Evolutionary conservation across 2,113 vertebrate species (phyloP).

Genomic region (Semicossyphus pulcher): DNA sequence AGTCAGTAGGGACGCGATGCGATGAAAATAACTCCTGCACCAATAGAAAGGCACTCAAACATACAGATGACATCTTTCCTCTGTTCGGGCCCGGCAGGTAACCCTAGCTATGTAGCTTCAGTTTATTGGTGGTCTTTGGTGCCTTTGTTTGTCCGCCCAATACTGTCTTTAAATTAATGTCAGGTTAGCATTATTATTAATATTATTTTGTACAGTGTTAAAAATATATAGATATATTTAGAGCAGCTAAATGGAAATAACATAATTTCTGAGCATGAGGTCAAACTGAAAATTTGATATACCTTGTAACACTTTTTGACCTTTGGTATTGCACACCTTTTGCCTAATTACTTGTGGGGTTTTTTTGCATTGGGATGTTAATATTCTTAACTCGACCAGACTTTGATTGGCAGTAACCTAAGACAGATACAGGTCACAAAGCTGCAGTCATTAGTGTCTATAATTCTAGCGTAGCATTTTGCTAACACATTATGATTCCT

Average conservation of each 20-base stretch:
- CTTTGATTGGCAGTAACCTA: not conserved
- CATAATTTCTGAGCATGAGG: too few species aligned
- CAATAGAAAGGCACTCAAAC: not conserved
- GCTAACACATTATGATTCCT: too few species aligned
- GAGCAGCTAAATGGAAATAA: too few species aligned
- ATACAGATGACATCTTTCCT: constrained; percentile 26
- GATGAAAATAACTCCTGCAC: constrained; percentile 10
- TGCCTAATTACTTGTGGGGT: not conserved
- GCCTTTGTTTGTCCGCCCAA: too few species aligned
- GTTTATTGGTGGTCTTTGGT: too few species aligned
- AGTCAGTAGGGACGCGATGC: not conserved
- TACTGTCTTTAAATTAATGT: too few species aligned
- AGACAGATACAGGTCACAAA: not conserved
- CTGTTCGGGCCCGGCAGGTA: constrained; percentile 3
- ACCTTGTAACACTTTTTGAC: not conserved
- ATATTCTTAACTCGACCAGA: not conserved
- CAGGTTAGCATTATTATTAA: too few species aligned
- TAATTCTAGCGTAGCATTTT: too few species aligned
- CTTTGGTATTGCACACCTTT: too few species aligned
- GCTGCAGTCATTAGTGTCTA: not conserved
- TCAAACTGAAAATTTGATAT: not conserved
- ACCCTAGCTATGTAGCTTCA: not conserved
- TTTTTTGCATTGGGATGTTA: not conserved
- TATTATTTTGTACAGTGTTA: too few species aligned
- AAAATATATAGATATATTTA: too few species aligned